Base-by-base conservation (phyloP, 1,140 invertebrate genomes). In the Drosophila baimaii region DNA sequence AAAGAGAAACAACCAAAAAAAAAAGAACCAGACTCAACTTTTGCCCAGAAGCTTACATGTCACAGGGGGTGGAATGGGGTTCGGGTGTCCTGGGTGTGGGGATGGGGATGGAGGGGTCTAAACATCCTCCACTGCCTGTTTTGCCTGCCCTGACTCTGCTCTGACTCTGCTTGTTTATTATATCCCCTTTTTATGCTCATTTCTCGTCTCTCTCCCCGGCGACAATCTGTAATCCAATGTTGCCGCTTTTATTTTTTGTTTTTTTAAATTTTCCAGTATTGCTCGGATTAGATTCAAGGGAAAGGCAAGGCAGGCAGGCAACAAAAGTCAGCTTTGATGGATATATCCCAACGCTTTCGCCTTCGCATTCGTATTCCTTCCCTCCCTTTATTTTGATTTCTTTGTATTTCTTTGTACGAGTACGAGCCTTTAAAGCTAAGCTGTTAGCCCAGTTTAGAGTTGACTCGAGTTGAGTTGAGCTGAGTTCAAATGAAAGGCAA, bases 31-130 rank as follows among this genome's bases (percentile, higher is more conserved):
- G n/a, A 59, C 35, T 63, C 46, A 77, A 64, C 61, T 80, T 70
- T 54, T 83, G 82, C 63, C 82, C 82, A 69, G 75, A 65, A 80
- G 83, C 83, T 88, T 83, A 88, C 85, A 88, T 62, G 84, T 55
- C 41, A 35, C 51, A n/a, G 13, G 31, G 52, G 17, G 17, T n/a
- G 63, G 41, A 23, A 15, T 23, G 27, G 57, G 44, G 44, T 51
- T 13, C 7, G 21, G 21, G 21, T 10, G 58, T 49, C 29, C 21
- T 13, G n/a, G 12, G n/a, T n/a, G n/a, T n/a, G n/a, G 29, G 39
- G 35, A 35, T 31, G 17, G 52, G 52, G 15, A 3, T 33, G 49
- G 13, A n/a, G 21, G 23, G 29, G 56, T n/a, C 65, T 85, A 86
- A 86, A 64, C 83, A 88, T 86, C 79, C 72, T 62, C 61, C 21